Evolutionary conservation across 2,797 vertebrate genomes (phyloP).

Genomic region (Natrix natrix): DNA sequence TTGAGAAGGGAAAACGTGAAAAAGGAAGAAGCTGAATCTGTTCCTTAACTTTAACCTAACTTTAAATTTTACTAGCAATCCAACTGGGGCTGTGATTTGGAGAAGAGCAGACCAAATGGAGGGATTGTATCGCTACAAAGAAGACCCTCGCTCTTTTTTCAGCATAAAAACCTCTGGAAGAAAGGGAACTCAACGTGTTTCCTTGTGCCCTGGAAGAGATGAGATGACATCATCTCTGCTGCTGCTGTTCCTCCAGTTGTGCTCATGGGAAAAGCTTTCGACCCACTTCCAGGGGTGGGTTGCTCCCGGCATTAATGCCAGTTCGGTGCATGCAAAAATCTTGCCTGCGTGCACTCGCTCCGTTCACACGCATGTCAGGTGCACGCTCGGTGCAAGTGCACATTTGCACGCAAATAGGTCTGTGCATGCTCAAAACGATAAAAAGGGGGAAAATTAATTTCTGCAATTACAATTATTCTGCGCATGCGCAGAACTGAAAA

Average conservation of each 20-base stretch:
- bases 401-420: too few relatives aligned
- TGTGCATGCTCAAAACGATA: too few relatives aligned
- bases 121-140: not conserved
- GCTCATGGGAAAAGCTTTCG: not conserved
- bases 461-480: too few relatives aligned
- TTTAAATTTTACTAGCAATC: not conserved
- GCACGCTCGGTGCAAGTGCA: too few relatives aligned
- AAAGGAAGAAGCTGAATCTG: not conserved
- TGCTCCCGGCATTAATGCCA: too few relatives aligned
- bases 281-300: not conserved
- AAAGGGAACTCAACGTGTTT: not conserved
- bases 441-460: too few relatives aligned
- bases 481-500: too few relatives aligned
- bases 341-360: too few relatives aligned
- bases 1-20: not conserved
- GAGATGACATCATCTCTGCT: not conserved
- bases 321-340: too few relatives aligned
- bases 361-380: too few relatives aligned
- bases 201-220: not conserved
- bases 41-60: accelerated
- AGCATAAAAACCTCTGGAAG: not conserved
- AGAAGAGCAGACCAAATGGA: not conserved
- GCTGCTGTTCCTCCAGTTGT: not conserved
- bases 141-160: constrained; percentile 2
- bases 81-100: accelerated